Base-by-base conservation (phyloP, 2,113 vertebrate species). In the Jaculus jaculus region DNA sequence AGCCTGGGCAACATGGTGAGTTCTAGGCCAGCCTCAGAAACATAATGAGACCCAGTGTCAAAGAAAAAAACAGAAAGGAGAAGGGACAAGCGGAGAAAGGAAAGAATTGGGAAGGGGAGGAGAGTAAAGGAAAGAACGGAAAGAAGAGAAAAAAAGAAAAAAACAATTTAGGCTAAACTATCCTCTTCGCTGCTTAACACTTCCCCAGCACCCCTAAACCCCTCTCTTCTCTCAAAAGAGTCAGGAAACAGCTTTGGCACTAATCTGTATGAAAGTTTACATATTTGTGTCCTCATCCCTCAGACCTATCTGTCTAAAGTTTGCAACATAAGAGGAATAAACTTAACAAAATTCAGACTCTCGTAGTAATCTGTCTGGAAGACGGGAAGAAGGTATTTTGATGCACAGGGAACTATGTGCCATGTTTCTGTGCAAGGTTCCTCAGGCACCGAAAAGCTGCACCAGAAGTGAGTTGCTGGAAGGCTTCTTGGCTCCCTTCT, bases 291-390 rank as follows among this genome's bases (percentile, higher is more conserved):
- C 42, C 23, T 30, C 5, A 3, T 37, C 21, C 26, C 42, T 71
- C 61, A 30, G 51, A 94, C 71, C 93, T 34, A n/a, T 8, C 34
- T 92, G 32, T 32, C 30, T 84, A 28, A 11, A 39, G 17, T 73
- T 84, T 82, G 87, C 81, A 78, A 81, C 34, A 65, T 15, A 65
- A 42, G 81, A 94, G 69, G 93, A 90, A 79, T 54, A 66, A 66
- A 73, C 34, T 47, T 58, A 81, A 81, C 4, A n/a, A 16, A 54
- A 84, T 73, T 72, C 26, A 21, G 0, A 28, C 66, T 75, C 1
- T 66, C 66, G 18, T 26, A 61, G 39, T 65, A 42, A 17, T 84
- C 21, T 58, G 42, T 63, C 54, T 42, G 30, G 39, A 87, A 90
- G 5, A 77, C 71, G 20, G 42, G 66, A 86, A 47, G 7, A 77